A percentile compares a stretch with the other conserved stretches of the same genome.
Conservation (phyloP, 2,113 vertebrate genomes). For the Gnathonemus longibarbis region DNA sequence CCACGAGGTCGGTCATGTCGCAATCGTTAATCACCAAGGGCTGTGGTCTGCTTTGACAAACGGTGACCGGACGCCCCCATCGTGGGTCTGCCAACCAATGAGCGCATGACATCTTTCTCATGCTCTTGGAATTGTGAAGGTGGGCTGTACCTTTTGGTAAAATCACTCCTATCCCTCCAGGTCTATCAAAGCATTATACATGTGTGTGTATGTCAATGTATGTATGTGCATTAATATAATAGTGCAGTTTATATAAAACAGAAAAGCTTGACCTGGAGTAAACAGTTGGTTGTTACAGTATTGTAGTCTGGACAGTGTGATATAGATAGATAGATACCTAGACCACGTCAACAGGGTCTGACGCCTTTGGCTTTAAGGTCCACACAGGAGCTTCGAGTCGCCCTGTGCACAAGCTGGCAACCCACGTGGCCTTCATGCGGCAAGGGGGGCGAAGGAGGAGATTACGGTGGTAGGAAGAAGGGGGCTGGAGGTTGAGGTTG, state of each 20-base stretch:
- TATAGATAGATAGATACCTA: background rate
- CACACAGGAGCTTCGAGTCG: background rate
- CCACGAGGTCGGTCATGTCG: background rate
- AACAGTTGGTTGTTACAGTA: background rate
- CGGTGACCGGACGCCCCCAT: background rate
- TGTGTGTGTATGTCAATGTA: background rate
- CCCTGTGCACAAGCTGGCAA: background rate
- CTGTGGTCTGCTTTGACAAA: background rate
- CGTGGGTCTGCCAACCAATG: background rate
- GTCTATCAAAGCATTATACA: background rate
- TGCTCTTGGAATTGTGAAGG: background rate
- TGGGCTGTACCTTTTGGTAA: background rate
- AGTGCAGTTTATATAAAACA: background rate
- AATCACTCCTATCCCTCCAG: background rate
- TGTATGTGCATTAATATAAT: background rate
- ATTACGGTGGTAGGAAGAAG: background rate
- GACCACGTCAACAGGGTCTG: background rate
- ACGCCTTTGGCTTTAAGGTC: background rate
- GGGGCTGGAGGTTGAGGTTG: background rate
- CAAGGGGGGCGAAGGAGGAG: background rate
- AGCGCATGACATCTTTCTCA: background rate
- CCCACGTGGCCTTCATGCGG: background rate
- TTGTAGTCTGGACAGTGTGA: background rate
- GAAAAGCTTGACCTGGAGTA: background rate
- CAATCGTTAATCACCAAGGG: background rate